phyloP scores from a whole-genome alignment of 2,113 vertebrate species.

The Channa argus region DNA sequence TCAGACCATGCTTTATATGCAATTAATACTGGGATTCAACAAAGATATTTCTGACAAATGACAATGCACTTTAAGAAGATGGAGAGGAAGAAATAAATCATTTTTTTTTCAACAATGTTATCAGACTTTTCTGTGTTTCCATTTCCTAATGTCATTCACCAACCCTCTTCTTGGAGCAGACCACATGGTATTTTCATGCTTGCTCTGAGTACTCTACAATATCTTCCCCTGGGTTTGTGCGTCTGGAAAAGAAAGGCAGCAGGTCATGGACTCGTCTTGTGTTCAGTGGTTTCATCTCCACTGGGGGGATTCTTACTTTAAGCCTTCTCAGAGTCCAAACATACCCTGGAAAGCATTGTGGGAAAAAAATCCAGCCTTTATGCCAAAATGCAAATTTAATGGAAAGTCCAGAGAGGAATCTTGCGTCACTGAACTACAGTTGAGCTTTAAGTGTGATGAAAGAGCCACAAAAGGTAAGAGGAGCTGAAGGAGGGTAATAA shows the following conservation, averaged over 20 bases:
- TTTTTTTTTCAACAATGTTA: too few species aligned
- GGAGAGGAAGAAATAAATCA: too few species aligned
- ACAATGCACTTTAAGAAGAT: too few species aligned
- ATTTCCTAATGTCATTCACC: neutral
- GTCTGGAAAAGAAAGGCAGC: constrained; percentile 56
- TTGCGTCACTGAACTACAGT: constrained; percentile 20
- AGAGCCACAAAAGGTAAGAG: constrained; percentile 27
- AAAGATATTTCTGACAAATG: too few species aligned
- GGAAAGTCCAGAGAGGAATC: constrained; percentile 6
- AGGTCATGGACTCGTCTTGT: constrained; percentile 53
- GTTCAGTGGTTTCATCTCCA: constrained; percentile 60
- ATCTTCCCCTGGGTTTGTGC: constrained; percentile 38
- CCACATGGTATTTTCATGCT: constrained; percentile 23
- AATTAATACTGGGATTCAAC: too few species aligned
- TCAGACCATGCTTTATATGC: too few species aligned
- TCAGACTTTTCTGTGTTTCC: neutral
- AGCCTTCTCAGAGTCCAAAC: constrained; percentile 35
- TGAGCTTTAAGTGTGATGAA: constrained; percentile 19
- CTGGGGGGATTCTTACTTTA: constrained; percentile 55
- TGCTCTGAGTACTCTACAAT: constrained; percentile 3
- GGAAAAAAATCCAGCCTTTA: constrained; percentile 51
- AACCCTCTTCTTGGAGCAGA: constrained; percentile 4
- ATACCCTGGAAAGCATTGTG: constrained; percentile 59
- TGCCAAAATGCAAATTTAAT: constrained; percentile 41
- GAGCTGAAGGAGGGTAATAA: constrained; percentile 33